Conservation (phyloP, 2,113 vertebrate genomes). For the Pluvialis apricaria region DNA sequence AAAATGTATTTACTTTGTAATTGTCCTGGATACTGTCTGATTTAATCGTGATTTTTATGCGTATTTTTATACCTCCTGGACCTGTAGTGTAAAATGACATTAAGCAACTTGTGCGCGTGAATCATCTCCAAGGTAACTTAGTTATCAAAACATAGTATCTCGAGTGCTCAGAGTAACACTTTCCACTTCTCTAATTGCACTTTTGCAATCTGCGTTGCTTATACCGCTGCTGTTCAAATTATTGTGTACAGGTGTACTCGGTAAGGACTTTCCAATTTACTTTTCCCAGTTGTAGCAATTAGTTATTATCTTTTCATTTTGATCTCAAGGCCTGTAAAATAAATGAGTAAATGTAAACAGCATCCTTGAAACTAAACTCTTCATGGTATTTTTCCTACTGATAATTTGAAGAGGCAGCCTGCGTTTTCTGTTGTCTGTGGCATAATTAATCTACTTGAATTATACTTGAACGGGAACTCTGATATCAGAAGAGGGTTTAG, state of each 20-base stretch:
- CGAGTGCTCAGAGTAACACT: constrained; percentile 38
- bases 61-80: background rate
- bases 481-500: background rate
- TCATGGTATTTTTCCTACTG: background rate
- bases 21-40: background rate
- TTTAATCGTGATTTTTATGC: background rate
- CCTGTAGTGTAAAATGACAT: background rate
- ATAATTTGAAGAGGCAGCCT: constrained; percentile 37
- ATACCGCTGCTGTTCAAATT: background rate
- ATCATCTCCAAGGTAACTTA: constrained; percentile 9
- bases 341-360: constrained; percentile 44
- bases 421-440: constrained; percentile 7
- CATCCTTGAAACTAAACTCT: constrained; percentile 26
- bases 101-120: background rate
- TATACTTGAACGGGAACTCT: background rate
- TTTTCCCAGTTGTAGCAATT: constrained; percentile 58
- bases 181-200: constrained; percentile 30
- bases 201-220: constrained; percentile 32
- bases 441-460: constrained; percentile 46
- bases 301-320: constrained; percentile 45
- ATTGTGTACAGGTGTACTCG: constrained; percentile 11
- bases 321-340: background rate
- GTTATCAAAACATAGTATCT: constrained; percentile 55
- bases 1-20: background rate
- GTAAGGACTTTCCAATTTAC: constrained; percentile 22